These are phyloP conservation scores for Phaenicophaeus curvirostris DNA, from an alignment of 2,797 vertebrate genomes.

Conservation along the genomic window DNA sequence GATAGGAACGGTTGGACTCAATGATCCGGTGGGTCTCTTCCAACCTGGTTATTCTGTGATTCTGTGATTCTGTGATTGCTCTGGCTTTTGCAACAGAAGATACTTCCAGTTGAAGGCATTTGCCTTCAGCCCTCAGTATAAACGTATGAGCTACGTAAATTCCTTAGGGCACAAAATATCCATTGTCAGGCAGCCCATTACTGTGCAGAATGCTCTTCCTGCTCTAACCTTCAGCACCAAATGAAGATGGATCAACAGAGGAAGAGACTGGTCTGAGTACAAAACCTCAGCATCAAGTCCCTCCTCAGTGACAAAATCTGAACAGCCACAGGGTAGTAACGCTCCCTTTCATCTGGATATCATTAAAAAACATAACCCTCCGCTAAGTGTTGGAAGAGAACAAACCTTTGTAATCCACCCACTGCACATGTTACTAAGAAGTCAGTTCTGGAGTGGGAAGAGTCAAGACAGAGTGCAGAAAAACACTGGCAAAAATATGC, in stretches of 20 bases:
- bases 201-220: no score
- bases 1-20: no score
- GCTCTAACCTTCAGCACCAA: not conserved
- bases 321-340: not conserved
- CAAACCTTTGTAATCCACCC: not conserved
- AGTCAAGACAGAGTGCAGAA: not conserved
- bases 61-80: no score
- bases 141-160: not conserved
- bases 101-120: not conserved
- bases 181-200: not conserved
- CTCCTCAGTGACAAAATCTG: not conserved
- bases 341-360: not conserved
- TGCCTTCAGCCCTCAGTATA: not conserved
- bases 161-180: not conserved
- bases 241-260: not conserved
- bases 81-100: not conserved
- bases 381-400: not conserved
- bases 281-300: not conserved
- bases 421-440: not conserved
- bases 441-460: not conserved
- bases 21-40: no score
- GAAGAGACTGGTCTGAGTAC: not conserved
- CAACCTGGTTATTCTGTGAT: no score
- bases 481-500: not conserved
- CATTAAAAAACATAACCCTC: not conserved